Base-by-base conservation (phyloP, 2,797 vertebrate genomes). In the Nasua narica region DNA sequence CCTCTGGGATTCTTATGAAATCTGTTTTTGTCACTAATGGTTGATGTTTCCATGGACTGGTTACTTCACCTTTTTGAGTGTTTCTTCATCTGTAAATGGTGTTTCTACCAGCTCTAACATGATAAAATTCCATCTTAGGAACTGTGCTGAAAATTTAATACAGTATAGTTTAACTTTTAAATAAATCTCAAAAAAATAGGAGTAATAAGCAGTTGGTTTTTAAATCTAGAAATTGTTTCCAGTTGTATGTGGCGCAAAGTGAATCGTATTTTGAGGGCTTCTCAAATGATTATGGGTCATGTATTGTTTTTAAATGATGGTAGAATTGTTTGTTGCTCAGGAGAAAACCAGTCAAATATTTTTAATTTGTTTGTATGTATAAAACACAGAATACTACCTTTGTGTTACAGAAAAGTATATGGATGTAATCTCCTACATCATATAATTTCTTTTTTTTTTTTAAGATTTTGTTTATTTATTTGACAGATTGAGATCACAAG, bases 181-280 rank as follows among this genome's bases (percentile, higher is more conserved):
- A 35, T 14, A 48, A 13, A 96, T 84, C 82, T 83, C 29, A 89
- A 60, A 65, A 43, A 93, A 88, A 69, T 69, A 79, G n/a, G 19
- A 70, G 7, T 13, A 69, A 12, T 52, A 81, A 87, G 29, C 14
- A 74, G 35, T 82, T 91, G 94, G 1, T 81, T 91, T 95, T 95
- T 74, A 94, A 76, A 5, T 84, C 14, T 91, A 82, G 48, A 76
- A 76, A 48, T 94, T 91, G 76, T 83, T 97, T 96, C 43, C 58
- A 92, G 0, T 40, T 90, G 11, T 70, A n/a, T 87, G 77, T 88
- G 13, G 27, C 35, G 12, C 35, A 92, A 83, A 83, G 21, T 72
- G 32, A 95, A 95, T 89, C 16, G 85, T 56, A 72, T 13, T 46
- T 81, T 35, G 7, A 91, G 12, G 3, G 15, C 16, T 84, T 95